A percentile compares a stretch with the other conserved stretches of the same genome.
phyloP scores from a whole-genome alignment of 2,888 invertebrate species.

The Sylvicola fuscatus region DNA sequence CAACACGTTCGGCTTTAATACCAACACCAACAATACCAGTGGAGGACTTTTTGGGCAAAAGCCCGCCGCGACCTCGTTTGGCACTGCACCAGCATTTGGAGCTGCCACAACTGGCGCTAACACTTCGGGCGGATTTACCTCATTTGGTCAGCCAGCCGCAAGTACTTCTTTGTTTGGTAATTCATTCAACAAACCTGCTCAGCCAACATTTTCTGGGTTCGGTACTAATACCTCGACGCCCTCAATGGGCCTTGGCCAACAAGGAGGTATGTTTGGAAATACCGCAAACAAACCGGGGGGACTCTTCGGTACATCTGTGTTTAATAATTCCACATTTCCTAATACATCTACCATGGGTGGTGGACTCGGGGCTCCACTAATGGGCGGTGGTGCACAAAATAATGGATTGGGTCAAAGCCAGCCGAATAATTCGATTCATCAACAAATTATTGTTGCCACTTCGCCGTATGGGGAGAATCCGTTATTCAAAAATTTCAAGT shows the following conservation, averaged over 20 bases:
- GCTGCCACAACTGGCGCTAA: conserved; percentile 15
- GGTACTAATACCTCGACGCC: conserved; percentile 21
- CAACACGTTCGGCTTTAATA: conserved; percentile 18
- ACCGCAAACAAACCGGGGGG: conserved; percentile 27
- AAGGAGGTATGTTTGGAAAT: conserved; percentile 26
- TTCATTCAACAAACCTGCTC: conserved; percentile 23
- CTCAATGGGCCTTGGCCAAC: conserved; percentile 12
- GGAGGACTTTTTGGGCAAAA: conserved; percentile 13
- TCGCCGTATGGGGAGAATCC: conserved; percentile 78
- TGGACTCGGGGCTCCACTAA: not conserved
- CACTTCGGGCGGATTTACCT: conserved; percentile 20
- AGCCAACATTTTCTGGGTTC: conserved; percentile 35
- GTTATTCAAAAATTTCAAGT: conserved; percentile 51
- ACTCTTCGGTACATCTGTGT: conserved; percentile 30
- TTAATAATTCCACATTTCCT: conserved; percentile 24
- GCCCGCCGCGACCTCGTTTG: conserved; percentile 13
- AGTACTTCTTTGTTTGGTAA: conserved; percentile 20
- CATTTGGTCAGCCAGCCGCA: conserved; percentile 17
- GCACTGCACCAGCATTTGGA: conserved; percentile 9
- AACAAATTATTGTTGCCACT: conserved; percentile 53
- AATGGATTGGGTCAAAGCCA: conserved; percentile 11
- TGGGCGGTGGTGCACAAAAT: too few relatives aligned
- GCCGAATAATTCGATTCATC: conserved; percentile 33
- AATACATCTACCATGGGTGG: conserved; percentile 16
- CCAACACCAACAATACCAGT: conserved; percentile 11